Base-by-base conservation (phyloP, 2,113 vertebrate species). In the Rana temporaria region DNA sequence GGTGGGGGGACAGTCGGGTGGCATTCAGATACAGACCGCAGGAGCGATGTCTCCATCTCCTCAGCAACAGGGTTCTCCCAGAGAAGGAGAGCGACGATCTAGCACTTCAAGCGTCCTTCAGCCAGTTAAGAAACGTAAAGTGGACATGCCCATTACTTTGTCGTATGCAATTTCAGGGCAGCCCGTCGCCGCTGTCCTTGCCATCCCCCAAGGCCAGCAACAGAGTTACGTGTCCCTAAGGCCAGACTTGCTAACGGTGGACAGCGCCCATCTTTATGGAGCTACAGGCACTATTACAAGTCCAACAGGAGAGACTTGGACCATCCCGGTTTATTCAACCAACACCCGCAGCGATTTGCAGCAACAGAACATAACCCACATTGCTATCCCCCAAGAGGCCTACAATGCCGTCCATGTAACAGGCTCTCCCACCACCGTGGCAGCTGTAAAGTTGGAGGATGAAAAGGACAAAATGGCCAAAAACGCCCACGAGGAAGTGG, bases 281-380 rank as follows among this genome's bases (percentile, higher is more conserved):
- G 92, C 98, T 81, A 98, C 98, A 63, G 98, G 98, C 90, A 99
- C 98, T 86, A 99, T 99, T 91, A 99, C 98, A 71, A 97, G 97
- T 90, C 97, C 98, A 84, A 96, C 96, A 34, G 98, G 98, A 84
- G 98, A 99, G 91, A 99, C 98, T 26, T 99, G 98, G 98, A 98
- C 98, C 92, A 99, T 99, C 91, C 98, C 98, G 1, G 97, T 99
- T 89, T 99, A 99, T 88, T 98, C 97, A 1, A 93, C 96, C 80
- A 94, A 95, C 0, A 91, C 94, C 18, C 92, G 95, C 81, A 92
- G 94, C 83, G 95, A 96, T 85, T 95, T 97, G 82, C 98, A 98
- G 87, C 97, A 98, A 90, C 97, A 98, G 86, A 98, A 96, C 82
- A 96, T 98, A 60, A 97, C 97, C 55, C 98, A 99, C 91, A 99